A percentile compares a stretch with the other conserved stretches of the same genome.
These are phyloP conservation scores for Dreissena polymorpha DNA, from an alignment of 1,140 invertebrate species.

Conservation along the genomic window DNA sequence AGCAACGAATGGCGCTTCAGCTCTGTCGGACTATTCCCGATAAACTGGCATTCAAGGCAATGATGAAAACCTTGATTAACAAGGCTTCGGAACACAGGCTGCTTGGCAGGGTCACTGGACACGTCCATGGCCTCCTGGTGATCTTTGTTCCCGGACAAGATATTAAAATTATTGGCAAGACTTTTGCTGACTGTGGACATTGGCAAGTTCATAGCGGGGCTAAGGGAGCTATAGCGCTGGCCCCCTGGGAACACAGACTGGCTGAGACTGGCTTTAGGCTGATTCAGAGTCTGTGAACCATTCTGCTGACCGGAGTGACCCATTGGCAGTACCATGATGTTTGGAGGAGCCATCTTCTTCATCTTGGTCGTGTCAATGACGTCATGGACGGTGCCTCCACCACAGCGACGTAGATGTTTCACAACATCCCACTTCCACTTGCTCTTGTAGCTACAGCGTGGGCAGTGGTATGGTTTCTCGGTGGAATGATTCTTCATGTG, in stretches of 20 bases:
- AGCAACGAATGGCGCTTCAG: constrained; percentile 75
- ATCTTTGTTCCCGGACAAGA: constrained; percentile 21
- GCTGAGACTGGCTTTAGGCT: constrained; percentile 23
- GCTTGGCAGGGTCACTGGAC: constrained; percentile 8
- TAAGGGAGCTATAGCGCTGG: constrained; percentile 15
- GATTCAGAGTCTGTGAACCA: constrained; percentile 45
- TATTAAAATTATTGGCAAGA: constrained; percentile 42
- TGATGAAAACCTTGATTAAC: constrained; percentile 70
- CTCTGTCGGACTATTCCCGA: constrained; percentile 76
- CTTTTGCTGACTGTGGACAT: neutral
- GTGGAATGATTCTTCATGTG: constrained; percentile 80
- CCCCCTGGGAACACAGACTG: constrained; percentile 34
- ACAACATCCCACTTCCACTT: constrained; percentile 81
- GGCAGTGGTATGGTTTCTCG: constrained; percentile 78
- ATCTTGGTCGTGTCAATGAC: constrained; percentile 76
- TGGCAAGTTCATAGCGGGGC: constrained; percentile 16
- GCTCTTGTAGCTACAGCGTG: constrained; percentile 77
- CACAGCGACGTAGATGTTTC: constrained; percentile 78
- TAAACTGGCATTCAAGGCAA: constrained; percentile 77
- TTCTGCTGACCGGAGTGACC: constrained; percentile 62
- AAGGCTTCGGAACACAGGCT: constrained; percentile 65
- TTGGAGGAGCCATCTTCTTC: constrained; percentile 68
- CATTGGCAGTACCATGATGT: constrained; percentile 72
- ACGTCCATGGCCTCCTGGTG: constrained; percentile 17
- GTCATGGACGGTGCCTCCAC: constrained; percentile 77